Base-by-base conservation (phyloP, 2,888 invertebrate species). In the Ormyrus thymus region DNA sequence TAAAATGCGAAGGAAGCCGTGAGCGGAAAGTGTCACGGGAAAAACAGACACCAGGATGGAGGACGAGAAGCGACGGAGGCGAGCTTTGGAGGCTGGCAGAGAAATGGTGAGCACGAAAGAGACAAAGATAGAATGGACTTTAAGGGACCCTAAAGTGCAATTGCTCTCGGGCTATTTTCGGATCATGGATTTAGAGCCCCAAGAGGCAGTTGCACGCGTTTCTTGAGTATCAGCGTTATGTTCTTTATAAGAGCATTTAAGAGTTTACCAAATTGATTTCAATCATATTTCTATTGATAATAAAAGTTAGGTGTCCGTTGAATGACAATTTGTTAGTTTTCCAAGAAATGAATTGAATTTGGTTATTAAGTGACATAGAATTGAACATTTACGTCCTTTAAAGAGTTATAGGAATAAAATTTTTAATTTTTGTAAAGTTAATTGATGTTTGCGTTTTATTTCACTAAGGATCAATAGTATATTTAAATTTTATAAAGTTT, bases 41-140 rank as follows among this genome's bases (percentile, higher is more conserved):
- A 62, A 2, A 9, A 68, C 45, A 13, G 48, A 15, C 11, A 1
- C 8, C 15, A 73, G 10, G n/a, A 86, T 86, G 85, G 87, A 88
- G 76, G 87, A 86, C 10, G 87, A 89, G 59, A 87, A 88, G 81
- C 84, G 84, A 64, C 83, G 83, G 74, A 83, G 84, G 78, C 85
- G 86, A 77, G 85, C 87, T 43, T 83, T 86, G 82, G 87, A 87
- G 74, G 82, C 86, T 66, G 85, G 87, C 74, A 86, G 84, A 79
- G 86, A 87, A 84, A 86, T 88, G 86, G 89, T 86, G 45, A 58
- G 65, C n/a, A 43, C n/a, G 73, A 29, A 29, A 4, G 4, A 29
- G 29, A 58, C 56, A 51, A 78, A 72, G 64, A 68, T 77, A 74
- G 75, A 68, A 51, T 53, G n/a, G 15, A 65, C 7, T 9, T 72